These are phyloP conservation scores for Eptesicus fuscus DNA, from an alignment of 2,113 vertebrate species.

Conservation along the genomic window DNA sequence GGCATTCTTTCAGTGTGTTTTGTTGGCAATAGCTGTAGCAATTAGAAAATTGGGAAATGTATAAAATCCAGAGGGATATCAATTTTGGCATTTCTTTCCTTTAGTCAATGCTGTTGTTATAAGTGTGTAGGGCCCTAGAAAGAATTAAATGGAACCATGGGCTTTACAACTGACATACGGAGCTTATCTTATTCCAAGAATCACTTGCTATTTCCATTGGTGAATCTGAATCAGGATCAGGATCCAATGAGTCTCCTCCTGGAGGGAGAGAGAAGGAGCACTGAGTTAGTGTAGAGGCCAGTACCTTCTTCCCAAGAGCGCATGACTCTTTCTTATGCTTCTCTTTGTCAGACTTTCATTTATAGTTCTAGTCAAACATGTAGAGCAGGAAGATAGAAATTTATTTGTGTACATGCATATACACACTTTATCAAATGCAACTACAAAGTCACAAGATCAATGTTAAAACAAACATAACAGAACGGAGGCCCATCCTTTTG, in stretches of 20 bases:
- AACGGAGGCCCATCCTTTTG: background rate
- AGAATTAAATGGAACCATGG: background rate
- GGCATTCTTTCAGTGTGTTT: slow-evolving; percentile 62
- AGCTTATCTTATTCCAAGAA: background rate
- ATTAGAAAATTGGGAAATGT: slow-evolving; percentile 70
- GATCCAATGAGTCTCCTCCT: background rate
- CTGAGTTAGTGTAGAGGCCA: background rate
- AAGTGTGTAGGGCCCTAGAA: background rate
- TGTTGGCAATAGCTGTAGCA: slow-evolving; percentile 64
- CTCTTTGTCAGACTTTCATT: slow-evolving; percentile 49
- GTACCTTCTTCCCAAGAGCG: slow-evolving; percentile 13
- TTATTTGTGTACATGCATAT: background rate
- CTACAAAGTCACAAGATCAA: background rate
- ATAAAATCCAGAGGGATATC: slow-evolving; percentile 64
- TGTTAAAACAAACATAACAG: background rate
- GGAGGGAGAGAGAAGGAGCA: background rate
- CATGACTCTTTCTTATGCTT: slow-evolving; percentile 19
- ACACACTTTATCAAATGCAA: background rate
- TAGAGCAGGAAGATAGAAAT: background rate
- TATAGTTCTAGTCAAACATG: background rate
- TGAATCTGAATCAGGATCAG: background rate
- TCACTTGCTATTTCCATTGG: background rate
- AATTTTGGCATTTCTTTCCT: slow-evolving; percentile 53
- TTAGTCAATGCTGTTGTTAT: slow-evolving; percentile 17
- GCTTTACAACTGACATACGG: background rate